Evolutionary conservation across 2,888 invertebrate species (phyloP).

Genomic region (Lithophane semibrunnea): DNA sequence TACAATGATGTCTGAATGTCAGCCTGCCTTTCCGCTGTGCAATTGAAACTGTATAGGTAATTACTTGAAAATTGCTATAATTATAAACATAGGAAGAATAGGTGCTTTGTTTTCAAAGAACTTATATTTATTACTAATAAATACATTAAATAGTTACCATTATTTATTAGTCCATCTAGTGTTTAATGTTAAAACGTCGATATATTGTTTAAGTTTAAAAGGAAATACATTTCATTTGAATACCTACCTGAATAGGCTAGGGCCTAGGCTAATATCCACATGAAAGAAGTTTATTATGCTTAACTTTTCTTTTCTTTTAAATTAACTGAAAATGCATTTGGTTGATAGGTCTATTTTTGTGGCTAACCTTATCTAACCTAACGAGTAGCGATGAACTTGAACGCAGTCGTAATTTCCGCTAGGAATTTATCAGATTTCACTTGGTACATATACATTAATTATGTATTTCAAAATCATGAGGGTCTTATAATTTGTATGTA

Average conservation of each 20-base stretch:
- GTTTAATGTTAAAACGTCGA: not conserved
- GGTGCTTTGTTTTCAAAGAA: conserved; percentile 12
- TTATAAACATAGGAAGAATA: not conserved
- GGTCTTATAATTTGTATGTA: not conserved
- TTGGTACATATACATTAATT: not conserved
- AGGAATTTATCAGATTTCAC: not conserved
- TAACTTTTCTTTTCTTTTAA: not conserved
- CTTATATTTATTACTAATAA: conserved; percentile 8
- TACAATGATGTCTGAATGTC: not conserved
- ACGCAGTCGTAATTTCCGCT: not conserved
- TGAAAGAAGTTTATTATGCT: not conserved
- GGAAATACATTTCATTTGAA: not conserved
- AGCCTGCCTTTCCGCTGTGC: not conserved
- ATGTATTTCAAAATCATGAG: not conserved
- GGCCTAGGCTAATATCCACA: too few relatives aligned
- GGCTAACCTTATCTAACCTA: not conserved
- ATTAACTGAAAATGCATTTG: not conserved
- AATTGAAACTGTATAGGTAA: not conserved
- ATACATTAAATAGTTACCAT: conserved; percentile 32
- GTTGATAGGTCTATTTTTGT: not conserved
- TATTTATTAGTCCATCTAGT: conserved; percentile 4
- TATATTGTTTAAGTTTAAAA: not conserved
- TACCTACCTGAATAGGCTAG: not conserved
- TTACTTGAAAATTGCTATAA: not conserved
- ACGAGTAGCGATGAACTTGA: not conserved